These are phyloP conservation scores for Chaetophractus vellerosus DNA, from an alignment of 2,797 vertebrate genomes.

Conservation along the genomic window DNA sequence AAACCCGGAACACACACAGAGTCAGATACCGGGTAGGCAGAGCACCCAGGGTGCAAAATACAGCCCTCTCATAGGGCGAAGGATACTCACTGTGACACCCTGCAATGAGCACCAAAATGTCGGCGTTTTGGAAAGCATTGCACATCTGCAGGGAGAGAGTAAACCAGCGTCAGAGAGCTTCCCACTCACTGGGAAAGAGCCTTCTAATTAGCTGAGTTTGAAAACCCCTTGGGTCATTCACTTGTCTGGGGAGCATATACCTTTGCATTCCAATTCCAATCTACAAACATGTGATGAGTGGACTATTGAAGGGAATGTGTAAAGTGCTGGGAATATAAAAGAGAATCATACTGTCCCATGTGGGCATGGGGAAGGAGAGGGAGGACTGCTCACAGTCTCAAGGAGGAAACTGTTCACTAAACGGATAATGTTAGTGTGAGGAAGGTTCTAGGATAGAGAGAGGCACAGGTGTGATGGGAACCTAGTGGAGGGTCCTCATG, in stretches of 20 bases:
- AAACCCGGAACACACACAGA: slow-evolving; percentile 51
- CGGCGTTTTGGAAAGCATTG: slow-evolving; percentile 84
- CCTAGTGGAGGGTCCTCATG: background rate
- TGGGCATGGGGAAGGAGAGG: background rate
- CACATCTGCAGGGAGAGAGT: slow-evolving; percentile 86
- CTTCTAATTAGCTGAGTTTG: background rate
- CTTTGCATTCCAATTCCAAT: background rate
- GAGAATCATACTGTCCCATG: background rate
- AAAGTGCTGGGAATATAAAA: background rate
- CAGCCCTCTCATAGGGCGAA: background rate
- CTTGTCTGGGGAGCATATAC: background rate
- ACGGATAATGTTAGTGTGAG: background rate
- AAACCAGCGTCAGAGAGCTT: background rate
- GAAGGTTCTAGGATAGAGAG: background rate
- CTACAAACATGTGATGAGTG: background rate
- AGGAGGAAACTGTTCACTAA: background rate
- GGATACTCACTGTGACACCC: slow-evolving; percentile 87
- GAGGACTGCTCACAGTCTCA: background rate
- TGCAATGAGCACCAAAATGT: slow-evolving; percentile 84
- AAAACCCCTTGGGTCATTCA: background rate
- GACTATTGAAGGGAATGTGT: background rate
- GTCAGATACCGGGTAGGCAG: slow-evolving; percentile 22
- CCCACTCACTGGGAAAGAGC: background rate
- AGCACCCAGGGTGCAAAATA: background rate
- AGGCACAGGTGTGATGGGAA: background rate